These are phyloP conservation scores for Microcebus murinus DNA, from an alignment of 2,113 vertebrate genomes.

Conservation along the genomic window DNA sequence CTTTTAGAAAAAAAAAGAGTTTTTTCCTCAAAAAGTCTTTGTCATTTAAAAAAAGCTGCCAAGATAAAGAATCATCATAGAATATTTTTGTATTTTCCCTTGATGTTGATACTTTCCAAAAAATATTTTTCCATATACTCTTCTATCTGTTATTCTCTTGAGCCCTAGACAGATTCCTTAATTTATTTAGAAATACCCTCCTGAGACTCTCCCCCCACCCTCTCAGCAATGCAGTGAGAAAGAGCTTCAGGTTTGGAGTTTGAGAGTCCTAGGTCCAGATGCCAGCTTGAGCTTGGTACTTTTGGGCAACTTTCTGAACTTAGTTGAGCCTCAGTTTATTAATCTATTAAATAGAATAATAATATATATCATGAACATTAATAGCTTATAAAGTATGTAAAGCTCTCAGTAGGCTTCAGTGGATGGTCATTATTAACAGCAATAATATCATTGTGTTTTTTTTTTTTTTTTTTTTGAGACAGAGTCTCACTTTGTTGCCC, in stretches of 20 bases:
- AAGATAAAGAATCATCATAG: not conserved
- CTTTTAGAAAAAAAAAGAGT: no score
- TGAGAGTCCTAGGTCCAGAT: not conserved
- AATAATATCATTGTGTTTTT: not conserved
- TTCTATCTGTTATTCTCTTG: not conserved
- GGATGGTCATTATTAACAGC: not conserved
- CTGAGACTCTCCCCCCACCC: not conserved
- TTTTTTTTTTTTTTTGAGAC: no score
- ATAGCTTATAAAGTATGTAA: not conserved
- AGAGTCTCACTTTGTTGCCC: no score
- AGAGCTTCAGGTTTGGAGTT: not conserved
- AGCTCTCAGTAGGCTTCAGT: not conserved
- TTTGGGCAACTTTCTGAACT: not conserved
- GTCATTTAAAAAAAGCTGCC: not conserved
- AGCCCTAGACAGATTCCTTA: not conserved
- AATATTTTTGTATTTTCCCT: conserved; percentile 10
- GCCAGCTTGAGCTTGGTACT: not conserved
- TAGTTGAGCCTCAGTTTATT: conserved; percentile 6
- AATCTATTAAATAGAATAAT: not conserved
- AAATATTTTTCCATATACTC: not conserved
- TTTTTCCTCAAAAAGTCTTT: not conserved
- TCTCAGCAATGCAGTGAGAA: not conserved
- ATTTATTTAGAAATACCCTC: not conserved
- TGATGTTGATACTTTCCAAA: not conserved
- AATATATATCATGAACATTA: not conserved